Evolutionary conservation across 2,888 invertebrate genomes (phyloP), one percentile per base, ranked within the genome.

Genomic region (Pegoplata infirma): DNA sequence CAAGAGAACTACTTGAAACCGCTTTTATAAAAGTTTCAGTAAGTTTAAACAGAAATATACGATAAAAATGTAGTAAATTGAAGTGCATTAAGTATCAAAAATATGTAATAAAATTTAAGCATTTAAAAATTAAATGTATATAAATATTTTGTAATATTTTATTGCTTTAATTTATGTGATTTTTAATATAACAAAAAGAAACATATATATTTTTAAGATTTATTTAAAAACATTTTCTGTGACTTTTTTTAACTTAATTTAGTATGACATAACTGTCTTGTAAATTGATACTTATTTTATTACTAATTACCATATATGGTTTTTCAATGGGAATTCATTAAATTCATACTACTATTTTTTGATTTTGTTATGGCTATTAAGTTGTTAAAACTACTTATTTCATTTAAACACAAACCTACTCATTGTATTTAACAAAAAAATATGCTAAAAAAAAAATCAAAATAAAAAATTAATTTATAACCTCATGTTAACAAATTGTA

Each of bases 401-500:
- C 23, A 49, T 36, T 51, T 59, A 51, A 71, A 59, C 28, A 61
- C 36, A 69, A 40, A 36, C 36, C 49, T 58, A 58, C 49, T 23
- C 55, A n/a, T n/a, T n/a, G n/a, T n/a, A 47, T 21, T 56, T 47
- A 32, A 17, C 63, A 36, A 47, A 4, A 46, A n/a, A n/a, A 16
- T 16, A 16, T 44, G 44, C 10, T n/a, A n/a, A n/a, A n/a, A n/a
- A n/a, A 14, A 63, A 2, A 63, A 10, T 51, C 23, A 14, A 23
- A 16, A 44, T 53, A 17, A 19, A 28, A 16, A 25, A 64, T n/a
- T 61, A 63, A 72, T 55, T 75, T 61, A 59, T 68, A 40, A 49
- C 8, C 47, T 36, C 51, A 28, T 67, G 55, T 75, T 75, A 75
- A 67, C 67, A 67, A 68, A 61, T 61, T 75, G 47, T 68, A 59